Conservation (phyloP, 1,140 invertebrate species). For the Prorops nasuta region DNA sequence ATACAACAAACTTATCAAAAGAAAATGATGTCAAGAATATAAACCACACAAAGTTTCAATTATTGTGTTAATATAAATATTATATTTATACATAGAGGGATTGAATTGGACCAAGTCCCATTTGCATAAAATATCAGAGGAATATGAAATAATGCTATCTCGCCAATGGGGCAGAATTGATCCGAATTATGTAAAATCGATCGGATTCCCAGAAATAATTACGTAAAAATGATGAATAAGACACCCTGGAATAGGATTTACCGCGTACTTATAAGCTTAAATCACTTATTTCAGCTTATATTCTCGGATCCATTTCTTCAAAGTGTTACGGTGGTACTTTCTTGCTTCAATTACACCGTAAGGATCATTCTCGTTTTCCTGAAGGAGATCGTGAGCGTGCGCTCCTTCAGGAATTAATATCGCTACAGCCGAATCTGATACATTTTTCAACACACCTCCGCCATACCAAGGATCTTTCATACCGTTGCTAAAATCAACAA, state of each 20-base stretch:
- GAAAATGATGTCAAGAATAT: too few species aligned
- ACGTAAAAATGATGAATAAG: constrained; percentile 21
- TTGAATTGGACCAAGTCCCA: too few species aligned
- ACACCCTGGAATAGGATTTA: background rate
- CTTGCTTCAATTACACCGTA: constrained; percentile 68
- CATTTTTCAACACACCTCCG: constrained; percentile 78
- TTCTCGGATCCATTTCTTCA: constrained; percentile 68
- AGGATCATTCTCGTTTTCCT: constrained; percentile 69
- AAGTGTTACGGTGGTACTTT: constrained; percentile 64
- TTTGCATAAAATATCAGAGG: too few species aligned
- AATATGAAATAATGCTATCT: too few species aligned
- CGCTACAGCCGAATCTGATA: constrained; percentile 65
- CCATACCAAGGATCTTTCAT: constrained; percentile 90
- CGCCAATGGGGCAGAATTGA: too few species aligned
- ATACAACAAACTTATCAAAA: too few species aligned
- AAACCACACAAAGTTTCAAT: too few species aligned
- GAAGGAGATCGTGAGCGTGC: constrained; percentile 89
- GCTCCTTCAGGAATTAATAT: constrained; percentile 86
- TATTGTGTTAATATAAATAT: too few species aligned
- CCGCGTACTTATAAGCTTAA: too few species aligned
- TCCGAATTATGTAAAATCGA: too few species aligned
- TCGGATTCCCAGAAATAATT: too few species aligned
- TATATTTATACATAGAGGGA: too few species aligned
- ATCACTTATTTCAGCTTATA: constrained; percentile 12
- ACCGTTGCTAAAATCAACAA: constrained; percentile 72